Evolutionary conservation across 2,888 invertebrate genomes (phyloP).

Genomic region (Masnerella sp.): DNA sequence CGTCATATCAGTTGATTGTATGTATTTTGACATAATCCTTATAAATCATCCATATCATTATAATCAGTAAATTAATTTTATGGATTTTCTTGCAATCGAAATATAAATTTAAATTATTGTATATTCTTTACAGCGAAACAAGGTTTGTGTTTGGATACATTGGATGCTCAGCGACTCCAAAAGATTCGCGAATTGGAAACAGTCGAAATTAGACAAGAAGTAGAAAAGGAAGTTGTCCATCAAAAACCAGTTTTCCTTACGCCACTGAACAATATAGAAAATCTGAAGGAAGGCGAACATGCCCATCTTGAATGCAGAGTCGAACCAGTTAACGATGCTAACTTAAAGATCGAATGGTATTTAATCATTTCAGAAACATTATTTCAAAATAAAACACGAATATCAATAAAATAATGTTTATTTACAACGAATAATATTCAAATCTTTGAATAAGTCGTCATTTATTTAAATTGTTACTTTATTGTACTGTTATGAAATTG

Average conservation of each 20-base stretch:
- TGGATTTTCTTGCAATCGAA: too few species aligned
- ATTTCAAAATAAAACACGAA: too few species aligned
- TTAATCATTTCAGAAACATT: not conserved
- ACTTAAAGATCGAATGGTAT: conserved; percentile 93
- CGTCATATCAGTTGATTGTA: conserved; percentile 91
- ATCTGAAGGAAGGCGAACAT: conserved; percentile 92
- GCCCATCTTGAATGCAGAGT: conserved; percentile 95
- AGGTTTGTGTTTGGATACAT: conserved; percentile 90
- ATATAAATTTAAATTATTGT: too few species aligned
- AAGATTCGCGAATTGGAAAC: conserved; percentile 92
- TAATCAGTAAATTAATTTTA: too few species aligned
- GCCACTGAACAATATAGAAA: conserved; percentile 90
- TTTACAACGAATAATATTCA: too few species aligned
- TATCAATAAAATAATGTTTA: too few species aligned
- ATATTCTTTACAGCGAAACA: conserved; percentile 83
- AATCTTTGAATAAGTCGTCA: too few species aligned
- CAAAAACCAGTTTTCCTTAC: conserved; percentile 95
- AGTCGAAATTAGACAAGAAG: conserved; percentile 86
- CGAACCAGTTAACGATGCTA: conserved; percentile 93
- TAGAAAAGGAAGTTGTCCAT: conserved; percentile 86
- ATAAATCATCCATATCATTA: too few species aligned
- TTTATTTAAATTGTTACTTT: too few species aligned
- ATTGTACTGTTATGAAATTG: too few species aligned
- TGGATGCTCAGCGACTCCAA: conserved; percentile 92
- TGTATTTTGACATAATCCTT: too few species aligned